Conservation (phyloP, 2,797 vertebrate genomes). For the Smutsia temminckii region DNA sequence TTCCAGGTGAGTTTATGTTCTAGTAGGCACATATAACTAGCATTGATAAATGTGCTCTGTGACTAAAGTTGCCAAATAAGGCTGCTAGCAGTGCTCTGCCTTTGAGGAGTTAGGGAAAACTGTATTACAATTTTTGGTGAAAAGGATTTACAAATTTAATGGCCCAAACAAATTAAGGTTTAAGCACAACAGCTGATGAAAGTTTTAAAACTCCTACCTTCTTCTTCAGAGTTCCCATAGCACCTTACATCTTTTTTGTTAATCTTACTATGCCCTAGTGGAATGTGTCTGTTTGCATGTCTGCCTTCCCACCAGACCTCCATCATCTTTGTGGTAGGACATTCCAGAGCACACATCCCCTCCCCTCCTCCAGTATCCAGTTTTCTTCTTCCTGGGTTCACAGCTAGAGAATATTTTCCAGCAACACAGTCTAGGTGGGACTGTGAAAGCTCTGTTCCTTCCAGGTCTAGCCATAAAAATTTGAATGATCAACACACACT, state of each 20-base stretch:
- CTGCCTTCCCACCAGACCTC: neutral
- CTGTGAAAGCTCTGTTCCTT: neutral
- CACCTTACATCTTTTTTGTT: neutral
- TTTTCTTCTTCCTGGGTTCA: neutral
- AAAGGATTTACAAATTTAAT: slow-evolving; percentile 26
- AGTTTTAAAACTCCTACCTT: neutral
- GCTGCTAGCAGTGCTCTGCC: neutral
- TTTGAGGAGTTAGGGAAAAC: neutral
- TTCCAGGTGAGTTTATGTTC: slow-evolving; percentile 62
- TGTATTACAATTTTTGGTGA: neutral
- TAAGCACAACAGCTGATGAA: neutral
- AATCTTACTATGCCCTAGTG: neutral
- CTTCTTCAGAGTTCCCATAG: neutral
- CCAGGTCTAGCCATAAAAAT: neutral
- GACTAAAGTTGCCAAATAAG: neutral
- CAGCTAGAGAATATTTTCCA: neutral
- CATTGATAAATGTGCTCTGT: neutral
- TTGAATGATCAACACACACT: neutral
- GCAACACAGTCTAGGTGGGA: neutral
- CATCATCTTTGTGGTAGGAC: neutral
- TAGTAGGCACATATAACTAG: neutral
- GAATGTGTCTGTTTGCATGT: neutral
- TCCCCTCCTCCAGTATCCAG: too few species aligned
- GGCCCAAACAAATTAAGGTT: slow-evolving; percentile 27
- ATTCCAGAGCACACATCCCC: neutral